Base-by-base conservation (phyloP, 1,140 invertebrate species). In the Bombus difficillimus region DNA sequence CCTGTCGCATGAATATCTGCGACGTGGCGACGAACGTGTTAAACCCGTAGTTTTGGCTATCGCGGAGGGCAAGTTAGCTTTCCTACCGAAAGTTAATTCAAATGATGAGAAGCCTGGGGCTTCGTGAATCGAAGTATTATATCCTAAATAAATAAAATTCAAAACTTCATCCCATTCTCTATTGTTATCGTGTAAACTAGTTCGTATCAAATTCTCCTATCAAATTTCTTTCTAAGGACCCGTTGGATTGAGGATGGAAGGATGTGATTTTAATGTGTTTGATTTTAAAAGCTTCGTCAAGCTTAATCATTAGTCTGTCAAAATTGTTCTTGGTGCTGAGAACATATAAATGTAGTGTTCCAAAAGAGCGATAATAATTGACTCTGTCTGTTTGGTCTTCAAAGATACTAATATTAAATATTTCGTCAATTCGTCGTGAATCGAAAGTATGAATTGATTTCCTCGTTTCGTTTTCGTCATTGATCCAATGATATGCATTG, bases 81-180 rank as follows among this genome's bases (percentile, higher is more conserved):
- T 3, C 4, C 25, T 22, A 9, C 39, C 59, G 18, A 77, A 77
- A 12, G 39, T 64, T n/a, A 64, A 15, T 64, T 64, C 39, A n/a
- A 77, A 77, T 8, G 28, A 28, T 1, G 34, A 18, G 4, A 64
- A 77, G 8, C 13, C 15, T 1, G 75, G 1, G 3, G 25, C 13
- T 28, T 64, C 59, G 28, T 77, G 37, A 32, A 77, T 12, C 3
- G 34, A 2, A 5, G 59, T 64, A 22, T 77, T 66, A 15, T 77
- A 43, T 22, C 12, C 8, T 9, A 77, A 4, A 32, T 15, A 64
- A 9, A 41, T 22, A n/a, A 77, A 32, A 18, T 64, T 77, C 0
- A 77, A 37, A 32, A 53, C 41, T 64, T 77, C 15, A 22, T 77
- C 75, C 39, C 59, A 77, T 39, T 64, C 34, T 41, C 34, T 75